Evolutionary conservation across 2,797 vertebrate species (phyloP), one percentile per base, ranked within the genome.

Genomic region (Eulemur albifrons): DNA sequence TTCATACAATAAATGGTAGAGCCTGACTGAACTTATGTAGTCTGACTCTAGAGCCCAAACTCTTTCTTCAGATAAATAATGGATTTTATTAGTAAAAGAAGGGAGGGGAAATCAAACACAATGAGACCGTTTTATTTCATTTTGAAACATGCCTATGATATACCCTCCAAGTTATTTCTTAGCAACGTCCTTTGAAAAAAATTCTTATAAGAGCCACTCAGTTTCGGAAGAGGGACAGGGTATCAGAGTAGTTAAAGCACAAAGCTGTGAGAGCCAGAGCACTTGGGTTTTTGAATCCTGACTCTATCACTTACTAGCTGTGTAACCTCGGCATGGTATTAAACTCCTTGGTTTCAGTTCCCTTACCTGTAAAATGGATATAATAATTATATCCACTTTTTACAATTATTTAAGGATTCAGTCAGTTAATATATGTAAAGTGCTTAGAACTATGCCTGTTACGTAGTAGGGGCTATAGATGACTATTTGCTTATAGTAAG

Each of bases 381-480:
- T 52, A n/a, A 52, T 85, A 70, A 59, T 48, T 75, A 18, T 75
- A 40, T 45, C 25, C 13, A 59, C 45, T 30, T 79, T 89, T 96
- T 86, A 92, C 7, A 77, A 52, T 76, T 92, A 61, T 27, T 13
- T 75, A 65, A 65, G 17, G 32, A 85, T 85, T 88, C 88, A 87
- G 35, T 95, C 52, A 81, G 15, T 87, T 76, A 70, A 79, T 86
- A 25, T 52, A 75, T 92, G 13, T 48, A 75, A 95, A 94, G 77
- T 95, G 21, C 69, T 72, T 67, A 90, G 43, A 76, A n/a, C 43
- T 35, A 15, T 85, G 20, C 2, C 25, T 77, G 1, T 75, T 79
- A 40, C 6, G 32, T 40, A 93, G 38, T 79, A 93, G 87, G 63
- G 30, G 30, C 48, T 88, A 43, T 61, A 27, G 38, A 79, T 57